Evolutionary conservation across 1,140 invertebrate species (phyloP).

Genomic region (Drosophila navojoa): DNA sequence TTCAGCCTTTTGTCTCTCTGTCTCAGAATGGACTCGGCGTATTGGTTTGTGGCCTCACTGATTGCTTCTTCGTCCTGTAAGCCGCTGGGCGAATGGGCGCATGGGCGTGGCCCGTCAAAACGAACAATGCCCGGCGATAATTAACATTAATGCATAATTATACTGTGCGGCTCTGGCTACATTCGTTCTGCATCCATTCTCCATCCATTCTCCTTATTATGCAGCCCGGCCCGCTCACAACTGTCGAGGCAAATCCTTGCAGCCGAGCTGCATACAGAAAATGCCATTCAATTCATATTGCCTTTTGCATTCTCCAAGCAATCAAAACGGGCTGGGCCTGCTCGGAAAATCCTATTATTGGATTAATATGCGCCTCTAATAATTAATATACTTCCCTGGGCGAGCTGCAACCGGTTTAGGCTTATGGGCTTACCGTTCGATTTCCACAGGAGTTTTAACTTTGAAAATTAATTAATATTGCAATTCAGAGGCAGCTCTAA

Average conservation of each 20-base stretch:
- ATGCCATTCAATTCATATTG: not conserved
- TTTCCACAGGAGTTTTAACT: too few relatives aligned
- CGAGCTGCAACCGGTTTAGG: too few relatives aligned
- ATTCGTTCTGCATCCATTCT: not conserved
- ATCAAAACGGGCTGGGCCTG: not conserved
- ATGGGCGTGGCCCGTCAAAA: not conserved
- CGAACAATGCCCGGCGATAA: constrained; percentile 54
- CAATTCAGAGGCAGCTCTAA: too few relatives aligned
- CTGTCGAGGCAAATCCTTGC: not conserved
- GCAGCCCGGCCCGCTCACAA: constrained; percentile 11
- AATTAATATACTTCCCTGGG: not conserved
- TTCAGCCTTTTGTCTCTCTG: constrained; percentile 32
- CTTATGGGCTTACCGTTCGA: too few relatives aligned
- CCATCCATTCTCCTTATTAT: constrained; percentile 27
- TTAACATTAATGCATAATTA: constrained; percentile 75
- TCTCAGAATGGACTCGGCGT: not conserved
- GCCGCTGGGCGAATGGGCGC: constrained; percentile 19
- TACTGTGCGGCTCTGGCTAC: constrained; percentile 28
- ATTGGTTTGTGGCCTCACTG: constrained; percentile 51
- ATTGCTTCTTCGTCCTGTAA: constrained; percentile 64
- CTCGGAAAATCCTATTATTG: not conserved
- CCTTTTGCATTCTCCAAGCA: not conserved
- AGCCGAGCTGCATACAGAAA: too few relatives aligned
- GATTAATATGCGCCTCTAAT: not conserved
- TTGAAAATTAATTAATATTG: too few relatives aligned